Base-by-base conservation (phyloP, 2,888 invertebrate species). In the Agriotes lineatus region DNA sequence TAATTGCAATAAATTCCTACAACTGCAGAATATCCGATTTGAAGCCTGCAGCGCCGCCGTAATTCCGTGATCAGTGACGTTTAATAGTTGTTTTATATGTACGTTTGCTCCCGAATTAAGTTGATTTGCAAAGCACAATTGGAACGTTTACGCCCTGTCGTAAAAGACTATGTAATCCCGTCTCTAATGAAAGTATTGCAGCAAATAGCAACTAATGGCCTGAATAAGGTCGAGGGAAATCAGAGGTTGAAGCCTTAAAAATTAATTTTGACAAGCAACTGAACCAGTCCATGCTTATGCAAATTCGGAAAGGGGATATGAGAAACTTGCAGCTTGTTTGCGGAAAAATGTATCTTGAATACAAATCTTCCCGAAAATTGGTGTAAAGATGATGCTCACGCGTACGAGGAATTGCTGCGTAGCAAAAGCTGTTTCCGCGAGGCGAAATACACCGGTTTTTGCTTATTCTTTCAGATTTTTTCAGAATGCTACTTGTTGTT, bases 51-150 rank as follows among this genome's bases (percentile, higher is more conserved):
- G 18, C 59, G 59, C 45, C 25, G 33, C 59, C 20, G 18, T 59
- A 59, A 59, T 59, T 59, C 16, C 48, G 14, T 45, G 45, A 45
- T 45, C 59, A 59, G 44, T 45, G 33, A 45, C 33, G 59, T 59
- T 57, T 59, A 45, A 59, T 45, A 44, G 45, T 59, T 59, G 45
- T 59, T 59, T 59, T 59, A 59, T 59, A 59, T 59, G 19, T 19
- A 57, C 16, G 42, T 20, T 42, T 57, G 25, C 22, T 42, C 42
- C 57, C 25, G 45, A 59, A 59, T 59, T 59, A 59, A 22, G 59
- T 30, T 37, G 39, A 59, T 59, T 59, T 45, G 59, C 10, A 33
- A 44, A 44, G 57, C 57, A 57, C 57, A 57, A 57, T 57, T 57
- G 42, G 57, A 42, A 18, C 7, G 20, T 57, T 57, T 9, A 42